Base-by-base conservation (phyloP, 1,140 invertebrate species). In the Calycopis cecrops region DNA sequence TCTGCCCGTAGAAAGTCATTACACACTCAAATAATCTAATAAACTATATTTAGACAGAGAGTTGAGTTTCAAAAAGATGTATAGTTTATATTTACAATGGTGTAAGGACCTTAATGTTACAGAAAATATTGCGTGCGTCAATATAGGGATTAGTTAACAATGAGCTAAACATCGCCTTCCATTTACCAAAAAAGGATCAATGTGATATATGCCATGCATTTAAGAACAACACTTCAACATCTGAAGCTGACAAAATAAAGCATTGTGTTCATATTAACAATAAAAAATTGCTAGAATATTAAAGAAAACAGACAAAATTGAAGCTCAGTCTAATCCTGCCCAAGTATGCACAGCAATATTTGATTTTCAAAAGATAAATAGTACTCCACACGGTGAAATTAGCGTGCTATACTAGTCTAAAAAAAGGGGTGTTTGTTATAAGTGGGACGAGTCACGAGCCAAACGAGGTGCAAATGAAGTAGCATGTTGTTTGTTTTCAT, bases 341-440 rank as follows among this genome's bases (percentile, higher is more conserved):
- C 57, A 38, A 18, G 48, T 63, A 0, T 40, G 65, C 35, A 52
- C 60, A 47, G 66, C 64, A 17, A 64, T 62, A 55, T 76, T 70
- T 62, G 74, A 78, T 63, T 53, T 76, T 37, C 65, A 77, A 55
- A 68, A 71, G 63, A 60, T 73, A 9, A 57, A 78, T 28, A 8
- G 49, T 9, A 62, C 52, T 60, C 69, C 73, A 48, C 61, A 59
- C 47, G 63, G 63, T 11, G 58, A 75, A 35, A 48, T 71, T 1
- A 73, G 60, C n/a, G 42, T 62, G 14, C 67, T 75, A 50, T 80
- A 76, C 21, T 78, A 78, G 59, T 72, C 67, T 48, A 10, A 37
- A 11, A 9, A 11, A 37, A 10, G 9, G 9, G 35, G 4, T 7
- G 9, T 10, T 11, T 37, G 35, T 10, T 37, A 6, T 11, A 37